Evolutionary conservation across 2,888 invertebrate genomes (phyloP).

Genomic region (Aplocera efformata): DNA sequence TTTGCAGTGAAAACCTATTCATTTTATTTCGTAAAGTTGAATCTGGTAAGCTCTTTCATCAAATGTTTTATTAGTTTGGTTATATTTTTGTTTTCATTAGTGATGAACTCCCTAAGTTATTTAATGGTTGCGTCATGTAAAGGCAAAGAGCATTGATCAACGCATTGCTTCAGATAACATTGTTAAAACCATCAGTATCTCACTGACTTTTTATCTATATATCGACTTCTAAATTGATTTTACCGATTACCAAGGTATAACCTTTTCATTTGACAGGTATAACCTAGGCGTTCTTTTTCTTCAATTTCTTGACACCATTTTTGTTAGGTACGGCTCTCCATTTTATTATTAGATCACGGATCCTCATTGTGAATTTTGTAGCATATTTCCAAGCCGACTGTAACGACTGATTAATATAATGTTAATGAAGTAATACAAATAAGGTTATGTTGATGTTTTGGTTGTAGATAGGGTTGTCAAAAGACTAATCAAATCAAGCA

Average conservation of each 20-base stretch:
- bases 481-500: constrained; percentile 1
- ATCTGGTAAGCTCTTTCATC: constrained; percentile 42
- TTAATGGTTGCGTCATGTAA: constrained; percentile 77
- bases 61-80: constrained; percentile 51
- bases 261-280: constrained; percentile 70
- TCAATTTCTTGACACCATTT: constrained; percentile 69
- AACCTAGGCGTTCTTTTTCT: constrained; percentile 62
- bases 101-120: constrained; percentile 56
- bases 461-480: constrained; percentile 41
- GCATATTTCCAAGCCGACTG: constrained; percentile 4
- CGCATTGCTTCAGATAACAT: constrained; percentile 8
- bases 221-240: constrained; percentile 29
- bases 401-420: constrained; percentile 7
- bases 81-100: constrained; percentile 72
- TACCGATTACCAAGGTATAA: constrained; percentile 44
- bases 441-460: constrained; percentile 81
- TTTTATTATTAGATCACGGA: constrained; percentile 41
- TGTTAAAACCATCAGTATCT: constrained; percentile 4
- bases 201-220: constrained; percentile 15
- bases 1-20: constrained; percentile 21
- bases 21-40: constrained; percentile 20
- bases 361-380: constrained; percentile 11
- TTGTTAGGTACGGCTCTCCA: constrained; percentile 60
- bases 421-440: constrained; percentile 30
- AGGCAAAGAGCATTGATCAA: constrained; percentile 45